Evolutionary conservation across 2,888 invertebrate species (phyloP).

Genomic region (Harpalus rubripes): DNA sequence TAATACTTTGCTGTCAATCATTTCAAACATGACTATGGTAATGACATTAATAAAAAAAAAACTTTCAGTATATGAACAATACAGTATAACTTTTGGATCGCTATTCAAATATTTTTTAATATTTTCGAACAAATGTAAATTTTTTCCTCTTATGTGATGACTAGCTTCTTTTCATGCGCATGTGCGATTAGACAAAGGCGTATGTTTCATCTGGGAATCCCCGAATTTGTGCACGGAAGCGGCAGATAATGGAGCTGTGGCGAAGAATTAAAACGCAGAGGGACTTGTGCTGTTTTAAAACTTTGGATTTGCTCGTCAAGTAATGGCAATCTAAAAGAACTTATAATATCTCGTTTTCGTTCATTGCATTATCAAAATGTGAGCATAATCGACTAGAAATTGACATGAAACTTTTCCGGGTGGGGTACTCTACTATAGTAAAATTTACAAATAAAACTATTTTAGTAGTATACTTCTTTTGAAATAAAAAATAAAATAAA

Average conservation of each 20-base stretch:
- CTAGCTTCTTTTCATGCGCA: background rate
- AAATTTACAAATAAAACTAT: too few species aligned
- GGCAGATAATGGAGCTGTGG: constrained; percentile 46
- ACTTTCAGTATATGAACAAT: too few species aligned
- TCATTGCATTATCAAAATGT: constrained; percentile 41
- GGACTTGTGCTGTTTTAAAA: constrained; percentile 45
- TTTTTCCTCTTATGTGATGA: background rate
- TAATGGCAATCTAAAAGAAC: constrained; percentile 46
- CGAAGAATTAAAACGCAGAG: constrained; percentile 51
- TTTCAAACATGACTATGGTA: too few species aligned
- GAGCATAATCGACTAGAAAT: background rate
- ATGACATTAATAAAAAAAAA: too few species aligned
- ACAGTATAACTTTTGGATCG: too few species aligned
- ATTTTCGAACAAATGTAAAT: too few species aligned
- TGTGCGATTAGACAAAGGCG: background rate
- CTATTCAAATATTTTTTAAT: too few species aligned
- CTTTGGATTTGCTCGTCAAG: constrained; percentile 43
- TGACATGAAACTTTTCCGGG: background rate
- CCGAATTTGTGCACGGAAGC: constrained; percentile 40
- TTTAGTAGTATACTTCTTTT: too few species aligned
- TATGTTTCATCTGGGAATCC: background rate
- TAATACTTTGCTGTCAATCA: too few species aligned
- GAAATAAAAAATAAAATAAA: too few species aligned
- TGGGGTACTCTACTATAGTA: too few species aligned
- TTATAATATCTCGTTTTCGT: constrained; percentile 37